phyloP scores from a whole-genome alignment of 2,888 invertebrate species.

The Sinelater perroti region DNA sequence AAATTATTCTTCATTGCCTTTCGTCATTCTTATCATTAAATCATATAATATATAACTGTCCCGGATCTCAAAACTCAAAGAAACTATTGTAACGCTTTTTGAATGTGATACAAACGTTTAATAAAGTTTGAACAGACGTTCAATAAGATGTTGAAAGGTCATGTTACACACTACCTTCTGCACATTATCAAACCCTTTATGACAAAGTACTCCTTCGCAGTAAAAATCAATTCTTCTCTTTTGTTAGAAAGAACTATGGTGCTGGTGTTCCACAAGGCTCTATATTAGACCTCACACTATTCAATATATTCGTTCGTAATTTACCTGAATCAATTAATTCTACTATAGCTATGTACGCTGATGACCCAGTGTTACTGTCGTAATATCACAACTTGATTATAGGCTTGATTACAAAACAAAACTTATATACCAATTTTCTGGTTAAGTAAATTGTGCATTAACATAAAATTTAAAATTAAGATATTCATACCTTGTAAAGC shows the following conservation, averaged over 20 bases:
- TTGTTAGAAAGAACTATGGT: constrained; percentile 4
- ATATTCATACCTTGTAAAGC: not conserved
- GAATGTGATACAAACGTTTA: too few species aligned
- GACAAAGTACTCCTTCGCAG: not conserved
- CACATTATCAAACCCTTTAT: too few species aligned
- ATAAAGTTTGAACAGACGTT: too few species aligned
- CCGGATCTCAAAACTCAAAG: too few species aligned
- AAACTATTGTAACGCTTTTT: too few species aligned
- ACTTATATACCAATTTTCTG: not conserved
- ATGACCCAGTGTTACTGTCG: not conserved
- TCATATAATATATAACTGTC: too few species aligned
- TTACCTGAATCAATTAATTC: not conserved
- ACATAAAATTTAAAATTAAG: not conserved
- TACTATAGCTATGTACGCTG: constrained; percentile 1
- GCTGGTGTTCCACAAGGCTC: not conserved
- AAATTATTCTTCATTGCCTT: too few species aligned
- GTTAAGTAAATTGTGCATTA: too few species aligned
- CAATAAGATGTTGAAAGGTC: too few species aligned
- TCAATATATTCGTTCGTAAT: not conserved
- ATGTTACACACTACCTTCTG: too few species aligned
- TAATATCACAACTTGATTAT: not conserved
- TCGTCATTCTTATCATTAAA: too few species aligned
- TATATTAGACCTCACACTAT: too few species aligned
- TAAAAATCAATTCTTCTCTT: constrained; percentile 11
- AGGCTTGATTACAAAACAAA: not conserved